Base-by-base conservation (phyloP, 2,888 invertebrate species). In the Perdita meconis region DNA sequence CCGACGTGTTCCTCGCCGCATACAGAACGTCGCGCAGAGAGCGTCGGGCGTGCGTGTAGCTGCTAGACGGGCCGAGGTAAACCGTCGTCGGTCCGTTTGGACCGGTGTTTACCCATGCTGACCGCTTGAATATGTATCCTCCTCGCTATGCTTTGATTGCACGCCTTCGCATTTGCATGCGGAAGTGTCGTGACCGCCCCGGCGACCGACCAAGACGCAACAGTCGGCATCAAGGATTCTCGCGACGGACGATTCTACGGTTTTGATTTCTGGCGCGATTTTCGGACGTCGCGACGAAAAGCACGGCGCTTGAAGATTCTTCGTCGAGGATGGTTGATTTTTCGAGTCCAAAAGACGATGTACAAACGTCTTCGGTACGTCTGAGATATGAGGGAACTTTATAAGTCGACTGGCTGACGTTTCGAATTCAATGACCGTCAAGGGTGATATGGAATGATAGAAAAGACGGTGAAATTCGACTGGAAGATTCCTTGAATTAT, bases 111-210 rank as follows among this genome's bases (percentile, higher is more conserved):
- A 80, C 75, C 75, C 76, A 71, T 61, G 78, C 83, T 86, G 86
- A 86, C 88, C 88, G 78, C 82, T 83, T 86, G 88, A 88, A 87
- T 89, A 86, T 87, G 86, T 87, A 88, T 88, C 87, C 81, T 66
- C 60, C 66, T 64, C 65, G 38, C 72, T 74, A 74, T 50, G 87
- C 88, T 89, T 89, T 89, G 89, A 89, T 89, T 89, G 86, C 86
- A 86, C 85, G 75, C 67, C 78, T 69, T 74, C 76, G 80, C 83
- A 89, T 89, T 89, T 88, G 87, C 88, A 88, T 89, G 57, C 83
- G 80, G 77, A 82, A 79, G 77, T 70, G 81, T 83, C 70, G 75
- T 55, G 71, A 22, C 40, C 56, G 22, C 59, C 30, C 8, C 50
- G 42, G 44, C 30, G 22, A 22, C 19, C 13, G 26, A 24, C 50